phyloP scores from a whole-genome alignment of 1,140 invertebrate genomes.

The Halyomorpha halys region DNA sequence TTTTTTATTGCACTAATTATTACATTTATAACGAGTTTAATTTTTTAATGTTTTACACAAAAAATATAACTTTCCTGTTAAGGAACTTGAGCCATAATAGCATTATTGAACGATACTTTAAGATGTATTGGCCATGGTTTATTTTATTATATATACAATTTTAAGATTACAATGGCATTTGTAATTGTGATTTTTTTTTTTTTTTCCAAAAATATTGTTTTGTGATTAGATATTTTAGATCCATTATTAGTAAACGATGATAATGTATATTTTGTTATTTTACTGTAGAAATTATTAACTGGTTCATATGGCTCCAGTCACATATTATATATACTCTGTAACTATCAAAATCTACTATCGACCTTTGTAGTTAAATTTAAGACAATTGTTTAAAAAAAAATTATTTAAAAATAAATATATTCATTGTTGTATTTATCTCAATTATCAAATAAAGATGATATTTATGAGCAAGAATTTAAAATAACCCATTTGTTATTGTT shows the following conservation, averaged over 20 bases:
- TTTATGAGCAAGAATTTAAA: constrained; percentile 2
- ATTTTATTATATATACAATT: neutral
- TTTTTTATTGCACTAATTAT: constrained; percentile 5
- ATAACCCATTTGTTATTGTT: neutral
- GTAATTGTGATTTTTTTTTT: constrained; percentile 7
- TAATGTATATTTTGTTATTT: constrained; percentile 18
- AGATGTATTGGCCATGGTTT: constrained; percentile 10
- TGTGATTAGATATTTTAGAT: constrained; percentile 2
- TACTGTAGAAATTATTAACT: constrained; percentile 8
- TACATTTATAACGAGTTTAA: neutral
- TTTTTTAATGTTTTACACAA: neutral
- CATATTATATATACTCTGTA: neutral
- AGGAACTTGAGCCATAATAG: constrained; percentile 12
- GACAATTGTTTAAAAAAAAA: neutral
- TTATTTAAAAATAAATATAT: constrained; percentile 12
- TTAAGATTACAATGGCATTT: neutral
- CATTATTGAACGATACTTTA: neutral
- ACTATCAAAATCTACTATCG: constrained; percentile 11
- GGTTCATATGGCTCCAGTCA: neutral
- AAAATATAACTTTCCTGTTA: neutral
- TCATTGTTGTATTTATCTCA: constrained; percentile 17
- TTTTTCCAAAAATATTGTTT: constrained; percentile 9
- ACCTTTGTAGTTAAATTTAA: constrained; percentile 12
- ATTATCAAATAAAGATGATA: constrained; percentile 16
- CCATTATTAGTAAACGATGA: neutral